Evolutionary conservation across 1,140 invertebrate genomes (phyloP).

Genomic region (Tyrophagus putrescentiae): DNA sequence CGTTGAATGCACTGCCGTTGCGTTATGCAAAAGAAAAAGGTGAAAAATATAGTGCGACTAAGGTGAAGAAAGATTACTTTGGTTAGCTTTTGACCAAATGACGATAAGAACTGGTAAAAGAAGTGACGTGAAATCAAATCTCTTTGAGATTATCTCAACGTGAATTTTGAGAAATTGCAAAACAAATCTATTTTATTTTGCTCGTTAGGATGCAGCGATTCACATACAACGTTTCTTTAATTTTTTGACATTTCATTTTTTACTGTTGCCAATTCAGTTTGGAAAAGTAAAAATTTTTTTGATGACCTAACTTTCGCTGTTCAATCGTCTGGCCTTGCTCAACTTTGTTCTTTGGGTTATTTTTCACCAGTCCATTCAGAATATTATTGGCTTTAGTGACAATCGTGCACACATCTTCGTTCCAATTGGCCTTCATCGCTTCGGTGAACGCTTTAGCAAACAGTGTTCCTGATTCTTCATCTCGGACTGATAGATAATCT

Average conservation of each 20-base stretch:
- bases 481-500: not conserved
- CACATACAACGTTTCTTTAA: too few species aligned
- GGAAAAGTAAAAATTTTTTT: slow-evolving; percentile 8
- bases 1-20: not conserved
- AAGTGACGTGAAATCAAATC: too few species aligned
- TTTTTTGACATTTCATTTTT: too few species aligned
- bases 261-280: too few species aligned
- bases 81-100: too few species aligned
- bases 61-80: not conserved
- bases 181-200: too few species aligned
- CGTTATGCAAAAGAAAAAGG: not conserved
- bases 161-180: too few species aligned
- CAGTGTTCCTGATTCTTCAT: not conserved
- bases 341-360: not conserved
- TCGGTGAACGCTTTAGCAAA: not conserved
- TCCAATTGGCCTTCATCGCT: not conserved
- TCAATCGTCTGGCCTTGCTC: not conserved
- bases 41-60: not conserved
- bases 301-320: not conserved
- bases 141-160: too few species aligned
- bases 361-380: not conserved
- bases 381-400: not conserved
- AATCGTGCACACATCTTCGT: not conserved
- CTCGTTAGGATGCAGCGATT: too few species aligned
- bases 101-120: too few species aligned